phyloP scores from a whole-genome alignment of 2,888 invertebrate genomes.

The Luperina nickerlii region DNA sequence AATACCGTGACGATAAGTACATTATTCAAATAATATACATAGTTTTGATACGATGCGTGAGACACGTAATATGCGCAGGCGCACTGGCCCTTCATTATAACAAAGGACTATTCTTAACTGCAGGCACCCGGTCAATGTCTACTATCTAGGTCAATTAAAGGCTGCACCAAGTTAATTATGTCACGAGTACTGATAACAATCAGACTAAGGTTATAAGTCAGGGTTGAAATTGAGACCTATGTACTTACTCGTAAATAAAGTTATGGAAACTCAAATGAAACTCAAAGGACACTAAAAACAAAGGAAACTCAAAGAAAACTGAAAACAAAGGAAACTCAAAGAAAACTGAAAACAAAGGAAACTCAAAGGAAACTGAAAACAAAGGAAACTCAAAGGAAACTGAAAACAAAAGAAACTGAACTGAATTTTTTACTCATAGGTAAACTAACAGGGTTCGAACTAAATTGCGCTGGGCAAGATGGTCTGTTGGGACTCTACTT shows the following conservation, averaged over 20 bases:
- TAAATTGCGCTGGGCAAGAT: neutral
- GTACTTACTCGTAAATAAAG: neutral
- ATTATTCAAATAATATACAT: constrained; percentile 21
- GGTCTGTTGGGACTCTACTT: neutral
- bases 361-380: neutral
- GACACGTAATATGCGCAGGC: constrained; percentile 31
- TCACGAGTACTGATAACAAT: constrained; percentile 17
- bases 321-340: too few species aligned
- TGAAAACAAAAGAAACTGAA: neutral
- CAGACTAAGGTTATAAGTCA: constrained; percentile 2
- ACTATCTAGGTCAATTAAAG: constrained; percentile 56
- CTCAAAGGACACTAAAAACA: too few species aligned
- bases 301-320: neutral
- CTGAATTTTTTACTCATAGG: neutral
- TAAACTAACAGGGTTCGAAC: neutral
- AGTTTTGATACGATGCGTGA: constrained; percentile 44
- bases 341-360: too few species aligned
- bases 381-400: neutral
- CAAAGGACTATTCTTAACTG: constrained; percentile 42
- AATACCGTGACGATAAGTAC: constrained; percentile 14
- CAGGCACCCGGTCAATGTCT: constrained; percentile 47
- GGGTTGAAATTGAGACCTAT: neutral
- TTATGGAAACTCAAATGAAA: neutral
- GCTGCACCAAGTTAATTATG: constrained; percentile 36
- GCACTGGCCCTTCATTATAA: constrained; percentile 40